Evolutionary conservation across 2,113 vertebrate genomes (phyloP).

Genomic region (Sorex fumeus): DNA sequence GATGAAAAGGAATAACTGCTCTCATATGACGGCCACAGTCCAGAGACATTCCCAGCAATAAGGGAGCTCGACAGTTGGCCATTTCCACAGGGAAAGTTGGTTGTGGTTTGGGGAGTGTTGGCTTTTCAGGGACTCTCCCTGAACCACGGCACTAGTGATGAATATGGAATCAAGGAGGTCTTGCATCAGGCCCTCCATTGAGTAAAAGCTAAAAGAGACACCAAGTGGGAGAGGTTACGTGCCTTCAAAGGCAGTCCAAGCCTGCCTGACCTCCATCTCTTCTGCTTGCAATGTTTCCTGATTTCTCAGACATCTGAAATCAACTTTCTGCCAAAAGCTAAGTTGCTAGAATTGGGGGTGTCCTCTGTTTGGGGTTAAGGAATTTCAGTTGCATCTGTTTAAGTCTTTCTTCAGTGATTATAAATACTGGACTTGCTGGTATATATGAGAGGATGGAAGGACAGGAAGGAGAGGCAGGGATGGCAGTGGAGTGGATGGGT

Average conservation of each 20-base stretch:
- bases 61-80: background rate
- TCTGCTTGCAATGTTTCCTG: background rate
- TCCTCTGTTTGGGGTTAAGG: background rate
- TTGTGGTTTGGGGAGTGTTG: constrained; percentile 1
- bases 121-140: background rate
- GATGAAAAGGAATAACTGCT: constrained; percentile 21
- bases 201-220: background rate
- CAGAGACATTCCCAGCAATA: background rate
- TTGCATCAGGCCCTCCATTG: background rate
- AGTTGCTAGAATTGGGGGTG: background rate
- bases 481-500: accelerated
- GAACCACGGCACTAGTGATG: background rate
- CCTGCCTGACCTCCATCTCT: background rate
- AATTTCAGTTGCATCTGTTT: background rate
- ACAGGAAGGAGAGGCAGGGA: background rate
- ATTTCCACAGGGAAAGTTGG: background rate
- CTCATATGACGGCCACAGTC: background rate
- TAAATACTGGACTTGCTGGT: background rate
- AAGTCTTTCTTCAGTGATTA: background rate
- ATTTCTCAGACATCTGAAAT: background rate
- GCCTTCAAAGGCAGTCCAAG: background rate
- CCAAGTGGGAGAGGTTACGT: background rate
- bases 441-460: background rate
- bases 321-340: background rate
- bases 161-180: background rate